Evolutionary conservation across 2,888 invertebrate species (phyloP), one percentile per base, ranked within the genome.

Genomic region (Agriopis marginaria): DNA sequence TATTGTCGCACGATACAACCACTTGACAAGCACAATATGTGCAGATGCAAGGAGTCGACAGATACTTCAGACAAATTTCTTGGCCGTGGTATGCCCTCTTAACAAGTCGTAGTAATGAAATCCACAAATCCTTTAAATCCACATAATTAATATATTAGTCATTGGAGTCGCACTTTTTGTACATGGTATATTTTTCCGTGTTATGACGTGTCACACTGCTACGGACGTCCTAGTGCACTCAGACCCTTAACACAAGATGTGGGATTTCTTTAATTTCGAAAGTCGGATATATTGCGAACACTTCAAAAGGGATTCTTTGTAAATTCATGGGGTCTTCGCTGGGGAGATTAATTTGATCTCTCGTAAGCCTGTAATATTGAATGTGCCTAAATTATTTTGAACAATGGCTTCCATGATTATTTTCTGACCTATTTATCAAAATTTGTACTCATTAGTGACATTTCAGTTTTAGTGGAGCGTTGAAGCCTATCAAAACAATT

Each of bases 201-300:
- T 23, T 23, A 17, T 50, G 49, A 14, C 32, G 47, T 7, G n/a
- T 47, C 32, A 42, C 14, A n/a, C 23, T 6, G 12, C 11, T 32
- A 50, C 14, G 9, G 12, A 9, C 42, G n/a, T 0, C 8, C 12
- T n/a, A 45, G 44, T 62, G 62, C 44, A 7, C 12, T 45, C 1
- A 0, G 2, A 62, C 62, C 53, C 17, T 9, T 9, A 53, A 63
- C 58, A 61, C 42, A 59, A 66, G 44, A 63, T 63, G 70, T 70
- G 63, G 70, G 70, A 44, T 62, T 70, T 70, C 70, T 70, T 63
- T 70, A 70, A 70, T 70, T 70, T 70, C 62, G 59, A 59, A 51
- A 61, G 40, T 53, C 51, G 62, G 58, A 70, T 70, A 70, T 66
- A 70, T 70, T 70, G 70, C 65, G 59, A 61, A 53, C 62, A 63